A percentile compares a stretch with the other conserved stretches of the same genome.
Evolutionary conservation across 2,888 invertebrate species (phyloP).

Genomic region (Chrysopilus asiliformis): DNA sequence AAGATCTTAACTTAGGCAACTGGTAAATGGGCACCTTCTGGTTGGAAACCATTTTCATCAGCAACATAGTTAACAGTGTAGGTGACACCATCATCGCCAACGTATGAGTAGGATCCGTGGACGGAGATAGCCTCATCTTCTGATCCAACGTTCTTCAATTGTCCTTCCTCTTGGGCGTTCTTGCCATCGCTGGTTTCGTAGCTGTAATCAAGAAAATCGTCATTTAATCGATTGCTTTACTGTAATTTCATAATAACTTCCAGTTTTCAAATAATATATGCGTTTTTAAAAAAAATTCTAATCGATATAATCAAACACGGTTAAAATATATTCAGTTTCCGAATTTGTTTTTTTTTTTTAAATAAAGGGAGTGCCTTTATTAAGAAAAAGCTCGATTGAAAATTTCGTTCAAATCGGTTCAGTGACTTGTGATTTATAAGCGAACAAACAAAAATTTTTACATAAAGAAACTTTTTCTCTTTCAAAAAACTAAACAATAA

Average conservation of each 20-base stretch:
- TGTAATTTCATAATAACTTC: too few relatives aligned
- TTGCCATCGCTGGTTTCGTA: constrained; percentile 45
- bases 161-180: constrained; percentile 36
- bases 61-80: constrained; percentile 38
- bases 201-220: constrained; percentile 27
- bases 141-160: constrained; percentile 37
- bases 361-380: too few relatives aligned
- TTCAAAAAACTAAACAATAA: background rate
- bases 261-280: too few relatives aligned
- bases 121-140: constrained; percentile 37
- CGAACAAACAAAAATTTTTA: too few relatives aligned
- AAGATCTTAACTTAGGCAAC: background rate
- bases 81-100: constrained; percentile 39
- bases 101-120: constrained; percentile 37
- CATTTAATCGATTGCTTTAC: too few relatives aligned
- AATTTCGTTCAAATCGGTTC: too few relatives aligned
- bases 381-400: too few relatives aligned
- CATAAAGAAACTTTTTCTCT: background rate
- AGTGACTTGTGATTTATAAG: too few relatives aligned
- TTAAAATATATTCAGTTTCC: too few relatives aligned
- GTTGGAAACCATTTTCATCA: constrained; percentile 25
- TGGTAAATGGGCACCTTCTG: constrained; percentile 33
- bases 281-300: too few relatives aligned
- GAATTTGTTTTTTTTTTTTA: too few relatives aligned
- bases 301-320: too few relatives aligned